Base-by-base conservation (phyloP, 1,140 invertebrate genomes). In the Cherax destructor region DNA sequence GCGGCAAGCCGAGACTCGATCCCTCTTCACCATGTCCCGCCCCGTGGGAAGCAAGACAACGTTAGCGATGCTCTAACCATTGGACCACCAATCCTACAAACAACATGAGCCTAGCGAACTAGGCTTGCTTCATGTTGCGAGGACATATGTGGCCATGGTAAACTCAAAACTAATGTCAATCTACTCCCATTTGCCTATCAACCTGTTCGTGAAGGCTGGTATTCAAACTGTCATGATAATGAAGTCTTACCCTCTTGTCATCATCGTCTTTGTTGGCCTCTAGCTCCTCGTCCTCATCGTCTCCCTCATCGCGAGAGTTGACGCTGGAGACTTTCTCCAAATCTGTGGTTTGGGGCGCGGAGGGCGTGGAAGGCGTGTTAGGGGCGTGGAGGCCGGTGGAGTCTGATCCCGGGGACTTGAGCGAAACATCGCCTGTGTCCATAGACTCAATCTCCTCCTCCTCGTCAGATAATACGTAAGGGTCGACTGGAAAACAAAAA, bases 361-460 rank as follows among this genome's bases (percentile, higher is more conserved):
- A 88, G 72, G 84, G 81, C 81, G 92, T 92, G 83, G 92, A 65
- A 79, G 93, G 93, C 52, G 92, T 93, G 86, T 85, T 83, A 50
- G 65, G 86, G 92, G 92, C 81, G 90, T 92, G 95, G 94, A 94
- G 95, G 94, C 94, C 95, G 94, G 95, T 95, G 94, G 94, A 94
- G 94, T 94, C 94, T 93, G 93, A 94, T 94, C 72, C 95, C 94
- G 47, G 95, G 92, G 16, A 95, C 94, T 89, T 95, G 93, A 90
- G 94, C 94, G 92, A 96, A 94, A 59, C 95, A 94, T 89, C 95
- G 94, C 92, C 96, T 94, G 90, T 96, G 94, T 78, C 95, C 69
- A 81, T 94, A 86, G 88, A 83, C 78, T 93, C 95, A 94, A 91
- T 95, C 94, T 93, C 93, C 49, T 93, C 88, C 56, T 93, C 93